A percentile compares a stretch with the other conserved stretches of the same genome.
These are phyloP conservation scores for Pangasianodon gigas DNA, from an alignment of 2,113 vertebrate genomes.

Conservation along the genomic window DNA sequence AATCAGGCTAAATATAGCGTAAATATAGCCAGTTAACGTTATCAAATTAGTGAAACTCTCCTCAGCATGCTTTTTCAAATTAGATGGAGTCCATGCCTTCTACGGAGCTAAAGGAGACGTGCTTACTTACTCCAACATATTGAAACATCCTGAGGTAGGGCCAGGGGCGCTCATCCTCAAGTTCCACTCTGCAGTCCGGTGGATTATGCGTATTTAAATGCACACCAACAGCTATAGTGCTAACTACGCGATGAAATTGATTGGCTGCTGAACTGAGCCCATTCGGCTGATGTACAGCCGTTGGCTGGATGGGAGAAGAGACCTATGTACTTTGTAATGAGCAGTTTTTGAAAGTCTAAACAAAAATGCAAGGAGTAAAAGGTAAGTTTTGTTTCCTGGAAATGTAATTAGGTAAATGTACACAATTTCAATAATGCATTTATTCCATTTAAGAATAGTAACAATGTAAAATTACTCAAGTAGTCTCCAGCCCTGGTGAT, in stretches of 20 bases:
- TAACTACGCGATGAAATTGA: not conserved
- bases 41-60: too few relatives aligned
- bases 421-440: not conserved
- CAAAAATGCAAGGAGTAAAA: not conserved
- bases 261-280: not conserved
- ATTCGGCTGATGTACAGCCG: too few relatives aligned
- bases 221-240: not conserved
- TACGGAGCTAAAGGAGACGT: too few relatives aligned
- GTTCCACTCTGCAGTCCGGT: too few relatives aligned
- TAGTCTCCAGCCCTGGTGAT: not conserved
- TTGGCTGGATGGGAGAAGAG: too few relatives aligned
- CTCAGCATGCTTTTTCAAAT: not conserved
- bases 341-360: not conserved
- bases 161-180: too few relatives aligned
- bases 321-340: not conserved
- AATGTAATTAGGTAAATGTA: not conserved
- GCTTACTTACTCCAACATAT: too few relatives aligned
- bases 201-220: too few relatives aligned
- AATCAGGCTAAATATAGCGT: too few relatives aligned
- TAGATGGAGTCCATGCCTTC: not conserved
- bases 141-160: too few relatives aligned
- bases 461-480: not conserved
- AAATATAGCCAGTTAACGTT: too few relatives aligned
- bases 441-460: not conserved
- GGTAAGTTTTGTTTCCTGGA: not conserved